phyloP scores from a whole-genome alignment of 2,888 invertebrate species.

The Protodeltote pygarga region DNA sequence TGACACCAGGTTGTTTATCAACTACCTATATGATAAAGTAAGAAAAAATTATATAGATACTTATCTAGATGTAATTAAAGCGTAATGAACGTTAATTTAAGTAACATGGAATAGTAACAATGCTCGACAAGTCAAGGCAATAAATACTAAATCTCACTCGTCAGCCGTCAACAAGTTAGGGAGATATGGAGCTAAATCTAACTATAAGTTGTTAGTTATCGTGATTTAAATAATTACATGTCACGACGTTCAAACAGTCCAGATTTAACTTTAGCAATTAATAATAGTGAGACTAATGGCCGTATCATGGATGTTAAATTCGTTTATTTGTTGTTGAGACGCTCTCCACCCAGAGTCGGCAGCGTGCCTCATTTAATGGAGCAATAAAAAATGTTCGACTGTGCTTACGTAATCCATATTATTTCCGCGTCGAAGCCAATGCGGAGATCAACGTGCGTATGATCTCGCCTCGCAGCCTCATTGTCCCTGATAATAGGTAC shows the following conservation, averaged over 20 bases:
- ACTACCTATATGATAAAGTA: too few relatives aligned
- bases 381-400: slow-evolving; percentile 86
- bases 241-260: slow-evolving; percentile 59
- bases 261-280: slow-evolving; percentile 69
- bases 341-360: slow-evolving; percentile 79
- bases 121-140: too few relatives aligned
- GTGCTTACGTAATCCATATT: slow-evolving; percentile 84
- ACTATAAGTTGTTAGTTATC: slow-evolving; percentile 27
- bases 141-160: slow-evolving; percentile 3
- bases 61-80: too few relatives aligned
- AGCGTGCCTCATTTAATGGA: slow-evolving; percentile 85
- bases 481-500: slow-evolving; percentile 52
- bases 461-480: slow-evolving; percentile 60
- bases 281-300: slow-evolving; percentile 69
- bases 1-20: too few relatives aligned
- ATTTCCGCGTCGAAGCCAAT: slow-evolving; percentile 82
- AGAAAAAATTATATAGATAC: too few relatives aligned
- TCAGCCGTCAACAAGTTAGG: slow-evolving; percentile 17
- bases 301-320: slow-evolving; percentile 71
- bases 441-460: slow-evolving; percentile 76
- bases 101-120: too few relatives aligned
- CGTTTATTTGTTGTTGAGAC: slow-evolving; percentile 74
- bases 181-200: slow-evolving; percentile 18
- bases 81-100: too few relatives aligned
- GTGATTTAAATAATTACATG: slow-evolving; percentile 53